Evolutionary conservation across 2,888 invertebrate genomes (phyloP).

Genomic region (Sclerodermus sp.): DNA sequence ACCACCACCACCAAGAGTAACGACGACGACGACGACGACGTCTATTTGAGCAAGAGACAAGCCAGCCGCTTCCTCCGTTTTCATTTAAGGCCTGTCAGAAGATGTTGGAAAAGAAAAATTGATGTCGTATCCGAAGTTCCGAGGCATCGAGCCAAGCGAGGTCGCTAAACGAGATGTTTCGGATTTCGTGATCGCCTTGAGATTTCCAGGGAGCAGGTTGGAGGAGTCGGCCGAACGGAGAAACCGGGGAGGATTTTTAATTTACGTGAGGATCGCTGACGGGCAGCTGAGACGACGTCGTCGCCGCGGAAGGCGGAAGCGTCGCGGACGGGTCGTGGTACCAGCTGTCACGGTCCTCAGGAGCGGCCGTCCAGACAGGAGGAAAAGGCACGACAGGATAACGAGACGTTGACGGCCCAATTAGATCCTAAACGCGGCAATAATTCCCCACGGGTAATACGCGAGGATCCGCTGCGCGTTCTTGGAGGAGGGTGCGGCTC

Average conservation of each 20-base stretch:
- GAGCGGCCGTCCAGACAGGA: constrained; percentile 13
- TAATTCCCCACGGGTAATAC: constrained; percentile 24
- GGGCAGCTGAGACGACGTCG: constrained; percentile 31
- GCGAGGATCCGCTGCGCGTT: too few species aligned
- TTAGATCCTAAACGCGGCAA: constrained; percentile 49
- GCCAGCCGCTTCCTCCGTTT: too few species aligned
- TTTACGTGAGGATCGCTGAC: constrained; percentile 22
- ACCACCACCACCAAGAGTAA: too few species aligned
- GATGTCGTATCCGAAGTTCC: too few species aligned
- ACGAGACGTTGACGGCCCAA: constrained; percentile 54
- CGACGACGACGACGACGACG: too few species aligned
- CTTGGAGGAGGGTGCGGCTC: too few species aligned
- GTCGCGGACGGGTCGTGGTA: constrained; percentile 38
- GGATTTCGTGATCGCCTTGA: too few species aligned
- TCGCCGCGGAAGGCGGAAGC: constrained; percentile 12
- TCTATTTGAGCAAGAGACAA: too few species aligned
- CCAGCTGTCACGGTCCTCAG: constrained; percentile 46
- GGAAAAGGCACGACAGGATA: constrained; percentile 32
- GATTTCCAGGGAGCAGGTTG: not conserved
- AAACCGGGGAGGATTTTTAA: constrained; percentile 7
- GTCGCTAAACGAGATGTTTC: too few species aligned
- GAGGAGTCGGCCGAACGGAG: constrained; percentile 2
- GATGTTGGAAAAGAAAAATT: too few species aligned
- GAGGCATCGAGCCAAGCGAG: too few species aligned
- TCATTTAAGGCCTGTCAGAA: too few species aligned